A percentile compares a stretch with the other conserved stretches of the same genome.
Evolutionary conservation across 2,113 vertebrate genomes (phyloP).

Genomic region (Setophaga coronata): DNA sequence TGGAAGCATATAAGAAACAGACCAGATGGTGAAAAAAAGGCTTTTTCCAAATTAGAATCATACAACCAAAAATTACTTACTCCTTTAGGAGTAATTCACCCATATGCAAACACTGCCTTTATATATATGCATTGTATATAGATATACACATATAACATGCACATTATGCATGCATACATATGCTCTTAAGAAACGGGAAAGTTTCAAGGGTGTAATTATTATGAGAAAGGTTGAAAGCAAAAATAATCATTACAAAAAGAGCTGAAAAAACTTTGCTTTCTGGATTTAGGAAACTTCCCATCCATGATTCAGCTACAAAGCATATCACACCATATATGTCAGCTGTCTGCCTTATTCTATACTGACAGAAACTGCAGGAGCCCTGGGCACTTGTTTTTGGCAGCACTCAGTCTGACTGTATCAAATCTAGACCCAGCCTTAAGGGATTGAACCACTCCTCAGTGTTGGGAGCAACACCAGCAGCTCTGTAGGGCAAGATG

Average conservation of each 20-base stretch:
- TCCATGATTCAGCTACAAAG: neutral
- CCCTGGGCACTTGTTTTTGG: neutral
- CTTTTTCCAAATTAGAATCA: neutral
- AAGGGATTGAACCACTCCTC: neutral
- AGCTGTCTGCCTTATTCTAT: neutral
- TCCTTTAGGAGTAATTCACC: neutral
- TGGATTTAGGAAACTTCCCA: neutral
- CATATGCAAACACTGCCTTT: neutral
- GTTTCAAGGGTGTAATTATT: neutral
- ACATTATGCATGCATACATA: neutral
- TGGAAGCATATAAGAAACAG: neutral
- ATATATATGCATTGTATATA: neutral
- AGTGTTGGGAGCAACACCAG: neutral
- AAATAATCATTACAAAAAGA: neutral
- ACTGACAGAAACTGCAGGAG: neutral
- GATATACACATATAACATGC: neutral
- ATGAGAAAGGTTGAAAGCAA: neutral
- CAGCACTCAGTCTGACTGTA: neutral
- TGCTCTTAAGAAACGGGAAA: neutral
- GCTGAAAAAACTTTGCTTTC: neutral
- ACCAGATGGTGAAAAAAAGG: neutral
- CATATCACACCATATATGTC: neutral
- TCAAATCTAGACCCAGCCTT: neutral
- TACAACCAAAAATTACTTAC: neutral
- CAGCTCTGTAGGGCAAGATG: neutral